Evolutionary conservation across 2,797 vertebrate genomes (phyloP).

Genomic region (Galagoides demidoff): DNA sequence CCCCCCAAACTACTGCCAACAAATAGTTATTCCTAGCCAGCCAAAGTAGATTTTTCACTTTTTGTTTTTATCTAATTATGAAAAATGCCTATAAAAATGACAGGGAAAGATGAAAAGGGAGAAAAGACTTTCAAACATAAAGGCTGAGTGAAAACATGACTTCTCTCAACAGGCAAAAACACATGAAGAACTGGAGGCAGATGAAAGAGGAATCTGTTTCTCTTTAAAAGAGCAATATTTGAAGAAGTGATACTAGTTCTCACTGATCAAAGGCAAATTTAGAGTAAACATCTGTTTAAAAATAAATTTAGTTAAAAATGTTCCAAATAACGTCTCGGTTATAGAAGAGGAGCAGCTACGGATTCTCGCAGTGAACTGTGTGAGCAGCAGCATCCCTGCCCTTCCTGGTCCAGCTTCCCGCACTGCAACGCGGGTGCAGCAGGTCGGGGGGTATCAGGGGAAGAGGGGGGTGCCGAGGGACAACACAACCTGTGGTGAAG

Average conservation of each 20-base stretch:
- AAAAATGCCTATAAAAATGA: conserved; percentile 48
- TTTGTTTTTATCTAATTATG: not conserved
- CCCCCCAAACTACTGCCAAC: conserved; percentile 11
- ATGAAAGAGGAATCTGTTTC: conserved; percentile 47
- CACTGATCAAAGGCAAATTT: not conserved
- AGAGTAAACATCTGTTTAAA: conserved; percentile 50
- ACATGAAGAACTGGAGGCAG: not conserved
- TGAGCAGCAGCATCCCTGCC: not conserved
- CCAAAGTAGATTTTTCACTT: conserved; percentile 1
- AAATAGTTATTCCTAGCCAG: conserved; percentile 74
- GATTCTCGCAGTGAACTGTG: not conserved
- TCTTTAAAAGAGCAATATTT: conserved; percentile 52
- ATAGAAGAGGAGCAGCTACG: not conserved
- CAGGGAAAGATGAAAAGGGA: not conserved
- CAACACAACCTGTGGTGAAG: not conserved
- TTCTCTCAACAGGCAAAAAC: not conserved
- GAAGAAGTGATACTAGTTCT: conserved; percentile 42
- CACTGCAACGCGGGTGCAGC: not conserved
- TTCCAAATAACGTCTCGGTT: not conserved
- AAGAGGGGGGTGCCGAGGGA: not conserved
- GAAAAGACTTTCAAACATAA: not conserved
- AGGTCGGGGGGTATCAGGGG: no score
- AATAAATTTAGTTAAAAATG: not conserved
- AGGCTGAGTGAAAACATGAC: not conserved
- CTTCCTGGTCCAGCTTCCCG: not conserved